Percentiles rank a stretch among this genome's conserved stretches.
Evolutionary conservation across 2,888 invertebrate species (phyloP).

Genomic region (Nymphalis c-album): DNA sequence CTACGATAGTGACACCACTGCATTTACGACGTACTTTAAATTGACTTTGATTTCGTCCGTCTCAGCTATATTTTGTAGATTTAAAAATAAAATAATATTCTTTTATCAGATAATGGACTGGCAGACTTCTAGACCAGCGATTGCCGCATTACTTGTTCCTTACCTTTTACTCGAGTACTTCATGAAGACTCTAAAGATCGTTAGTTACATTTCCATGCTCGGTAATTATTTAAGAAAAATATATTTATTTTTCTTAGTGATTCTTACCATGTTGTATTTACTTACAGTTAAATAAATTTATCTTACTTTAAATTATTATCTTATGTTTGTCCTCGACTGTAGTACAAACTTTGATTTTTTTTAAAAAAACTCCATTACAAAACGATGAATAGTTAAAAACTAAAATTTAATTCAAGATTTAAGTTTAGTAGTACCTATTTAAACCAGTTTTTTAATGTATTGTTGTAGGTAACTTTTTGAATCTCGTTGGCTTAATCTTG

Average conservation of each 20-base stretch:
- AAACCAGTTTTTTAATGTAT: not conserved
- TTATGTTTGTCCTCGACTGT: too few relatives aligned
- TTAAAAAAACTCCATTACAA: too few relatives aligned
- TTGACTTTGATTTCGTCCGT: too few relatives aligned
- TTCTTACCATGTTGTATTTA: not conserved
- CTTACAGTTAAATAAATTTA: too few relatives aligned
- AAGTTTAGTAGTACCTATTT: too few relatives aligned
- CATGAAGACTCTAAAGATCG: constrained; percentile 55
- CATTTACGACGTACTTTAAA: too few relatives aligned
- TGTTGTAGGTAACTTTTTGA: constrained; percentile 51
- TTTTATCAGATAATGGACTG: constrained; percentile 58
- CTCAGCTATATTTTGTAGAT: not conserved
- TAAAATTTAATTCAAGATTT: too few relatives aligned
- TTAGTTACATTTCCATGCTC: constrained; percentile 57
- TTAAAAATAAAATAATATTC: not conserved
- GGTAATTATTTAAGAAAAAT: constrained; percentile 45
- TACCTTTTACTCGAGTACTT: constrained; percentile 53
- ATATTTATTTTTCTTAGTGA: not conserved
- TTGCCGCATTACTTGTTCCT: constrained; percentile 50
- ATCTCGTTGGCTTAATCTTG: constrained; percentile 47
- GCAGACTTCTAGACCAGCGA: constrained; percentile 44
- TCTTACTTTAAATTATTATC: too few relatives aligned
- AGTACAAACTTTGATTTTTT: too few relatives aligned
- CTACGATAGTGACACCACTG: too few relatives aligned
- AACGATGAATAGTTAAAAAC: too few relatives aligned